Evolutionary conservation across 2,113 vertebrate genomes (phyloP).

Genomic region (Plotosus lineatus): DNA sequence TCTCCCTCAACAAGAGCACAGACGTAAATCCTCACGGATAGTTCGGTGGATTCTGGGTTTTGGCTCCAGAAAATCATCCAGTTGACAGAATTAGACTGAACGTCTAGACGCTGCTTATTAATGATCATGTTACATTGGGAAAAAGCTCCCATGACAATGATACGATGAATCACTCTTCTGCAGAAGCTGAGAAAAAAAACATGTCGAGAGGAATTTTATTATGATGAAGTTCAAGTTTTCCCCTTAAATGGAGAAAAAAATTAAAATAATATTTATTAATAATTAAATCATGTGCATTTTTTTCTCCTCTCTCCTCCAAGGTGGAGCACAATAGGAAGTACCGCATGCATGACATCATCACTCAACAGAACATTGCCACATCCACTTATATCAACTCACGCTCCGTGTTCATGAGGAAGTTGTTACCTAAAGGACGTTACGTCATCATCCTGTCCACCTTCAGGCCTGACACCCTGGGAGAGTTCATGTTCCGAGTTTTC

Average conservation of each 20-base stretch:
- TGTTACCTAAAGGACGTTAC: conserved; percentile 81
- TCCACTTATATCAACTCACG: conserved; percentile 86
- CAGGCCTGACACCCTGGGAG: conserved; percentile 65
- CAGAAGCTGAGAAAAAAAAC: not conserved
- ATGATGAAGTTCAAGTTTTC: not conserved
- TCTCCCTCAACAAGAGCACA: not conserved
- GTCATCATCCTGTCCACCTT: conserved; percentile 87
- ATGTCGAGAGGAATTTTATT: not conserved
- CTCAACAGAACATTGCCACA: conserved; percentile 74
- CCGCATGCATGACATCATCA: conserved; percentile 83
- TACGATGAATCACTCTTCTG: not conserved
- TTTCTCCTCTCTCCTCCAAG: conserved; percentile 62
- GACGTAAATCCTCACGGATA: not conserved
- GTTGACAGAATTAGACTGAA: not conserved
- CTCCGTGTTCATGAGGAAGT: conserved; percentile 78
- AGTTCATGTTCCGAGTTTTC: conserved; percentile 85
- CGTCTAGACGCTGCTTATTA: not conserved
- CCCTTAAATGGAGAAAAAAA: not conserved
- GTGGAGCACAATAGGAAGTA: conserved; percentile 90
- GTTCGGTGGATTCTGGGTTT: not conserved
- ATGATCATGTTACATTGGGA: not conserved
- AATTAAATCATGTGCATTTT: not conserved
- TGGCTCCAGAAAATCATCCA: not conserved
- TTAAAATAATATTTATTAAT: not conserved
- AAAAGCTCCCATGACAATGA: not conserved